These are phyloP conservation scores for Synanthedon tipuliformis DNA, from an alignment of 2,888 invertebrate species.

Conservation along the genomic window DNA sequence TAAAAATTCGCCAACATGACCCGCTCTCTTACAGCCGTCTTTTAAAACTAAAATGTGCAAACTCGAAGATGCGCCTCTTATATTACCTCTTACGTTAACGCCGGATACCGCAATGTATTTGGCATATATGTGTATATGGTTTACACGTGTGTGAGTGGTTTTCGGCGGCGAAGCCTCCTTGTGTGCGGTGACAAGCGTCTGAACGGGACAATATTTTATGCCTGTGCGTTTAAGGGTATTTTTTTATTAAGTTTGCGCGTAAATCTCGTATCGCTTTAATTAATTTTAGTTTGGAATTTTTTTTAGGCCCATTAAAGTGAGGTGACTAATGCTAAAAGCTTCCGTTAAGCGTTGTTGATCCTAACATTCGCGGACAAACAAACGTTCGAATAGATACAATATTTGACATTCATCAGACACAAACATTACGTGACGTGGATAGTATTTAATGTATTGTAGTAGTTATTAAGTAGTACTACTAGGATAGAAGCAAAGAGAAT, in stretches of 20 bases:
- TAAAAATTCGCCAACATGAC: slow-evolving; percentile 54
- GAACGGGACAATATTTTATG: not conserved
- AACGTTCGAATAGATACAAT: slow-evolving; percentile 1
- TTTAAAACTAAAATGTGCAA: slow-evolving; percentile 67
- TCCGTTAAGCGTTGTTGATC: slow-evolving; percentile 8
- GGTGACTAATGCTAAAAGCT: slow-evolving; percentile 6
- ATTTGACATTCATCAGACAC: slow-evolving; percentile 10
- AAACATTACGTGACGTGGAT: slow-evolving; percentile 10
- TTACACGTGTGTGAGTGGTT: slow-evolving; percentile 42
- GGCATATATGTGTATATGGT: slow-evolving; percentile 38
- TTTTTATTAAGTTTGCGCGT: slow-evolving; percentile 14
- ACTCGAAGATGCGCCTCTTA: slow-evolving; percentile 68
- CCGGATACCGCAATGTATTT: slow-evolving; percentile 65
- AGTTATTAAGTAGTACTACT: not conserved
- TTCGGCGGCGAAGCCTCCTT: slow-evolving; percentile 42
- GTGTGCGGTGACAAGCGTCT: slow-evolving; percentile 22
- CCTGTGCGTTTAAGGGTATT: slow-evolving; percentile 21
- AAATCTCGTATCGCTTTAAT: slow-evolving; percentile 20
- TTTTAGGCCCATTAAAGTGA: not conserved
- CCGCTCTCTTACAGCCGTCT: slow-evolving; percentile 57
- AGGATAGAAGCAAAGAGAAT: too few relatives aligned
- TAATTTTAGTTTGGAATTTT: slow-evolving; percentile 7
- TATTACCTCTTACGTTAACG: slow-evolving; percentile 67
- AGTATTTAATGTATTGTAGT: not conserved
- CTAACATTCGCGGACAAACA: not conserved